Base-by-base conservation (phyloP, 1,140 invertebrate genomes). In the Saccostrea cuccullata region DNA sequence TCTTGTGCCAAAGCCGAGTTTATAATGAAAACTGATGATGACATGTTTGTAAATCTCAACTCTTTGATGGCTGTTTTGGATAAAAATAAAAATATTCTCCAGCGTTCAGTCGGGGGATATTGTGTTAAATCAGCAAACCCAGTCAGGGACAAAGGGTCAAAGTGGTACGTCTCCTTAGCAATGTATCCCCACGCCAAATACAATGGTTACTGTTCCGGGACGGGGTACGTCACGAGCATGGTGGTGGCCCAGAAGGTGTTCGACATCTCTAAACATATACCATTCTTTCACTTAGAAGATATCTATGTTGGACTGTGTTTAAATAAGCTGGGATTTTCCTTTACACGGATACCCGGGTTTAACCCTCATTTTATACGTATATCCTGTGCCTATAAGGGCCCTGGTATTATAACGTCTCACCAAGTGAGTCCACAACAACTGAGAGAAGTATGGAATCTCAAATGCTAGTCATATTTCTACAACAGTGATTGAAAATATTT, bases 1-100 rank as follows among this genome's bases (percentile, higher is more conserved):
- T 96, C 96, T 94, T 96, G 94, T 92, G 91, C 91, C 88, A 95
- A 96, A 90, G 97, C 97, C 9, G 89, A 84, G 88, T 95, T 91
- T 88, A 85, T 91, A 40, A 91, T 96, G 86, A 96, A 96, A 90
- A 94, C 94, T 40, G 95, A 96, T 87, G 96, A 96, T 87, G 96
- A 96, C 89, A 95, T 95, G 93, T 95, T 94, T 89, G 91, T 96
- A 2, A 95, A 96, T 91, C 58, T 91, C 2, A 88, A 87, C 2
- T 47, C 30, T 11, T 36, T 93, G 11, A 9, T 91, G 56, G 67
- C 55, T 73, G 64, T 56, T 64, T 11, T 90, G 2, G 77, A 86
- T 2, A 26, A 55, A 12, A 26, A 89, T n/a, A 83, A 85, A 36
- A 47, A 67, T 20, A 15, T 30, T 0, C 83, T 91, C 55, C 86